phyloP scores from a whole-genome alignment of 2,113 vertebrate species.

The human region DNA sequence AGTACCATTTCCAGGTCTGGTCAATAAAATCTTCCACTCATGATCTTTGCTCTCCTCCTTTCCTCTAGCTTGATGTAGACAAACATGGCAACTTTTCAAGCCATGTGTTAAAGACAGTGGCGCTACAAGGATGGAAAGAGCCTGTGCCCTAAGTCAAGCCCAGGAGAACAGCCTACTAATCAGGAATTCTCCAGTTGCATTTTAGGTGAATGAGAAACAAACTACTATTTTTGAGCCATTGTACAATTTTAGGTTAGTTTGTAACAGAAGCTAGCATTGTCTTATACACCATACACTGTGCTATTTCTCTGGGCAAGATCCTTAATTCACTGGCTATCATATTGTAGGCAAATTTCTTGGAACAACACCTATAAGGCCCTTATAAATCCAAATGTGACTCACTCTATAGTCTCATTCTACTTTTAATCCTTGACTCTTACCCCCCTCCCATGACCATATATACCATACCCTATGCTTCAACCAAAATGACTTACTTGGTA shows the following conservation, averaged over 20 bases:
- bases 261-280: not conserved
- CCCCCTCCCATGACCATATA: not conserved
- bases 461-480: not conserved
- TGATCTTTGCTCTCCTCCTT: not conserved
- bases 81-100: not conserved
- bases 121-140: not conserved
- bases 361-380: not conserved
- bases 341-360: not conserved
- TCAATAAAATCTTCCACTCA: not conserved
- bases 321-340: not conserved
- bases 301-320: not conserved
- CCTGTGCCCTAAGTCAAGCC: not conserved
- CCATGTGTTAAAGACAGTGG: not conserved
- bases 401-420: not conserved
- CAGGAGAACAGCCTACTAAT: not conserved
- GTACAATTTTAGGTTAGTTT: conserved; percentile 6
- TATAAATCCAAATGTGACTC: not conserved
- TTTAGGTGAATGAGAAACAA: not conserved
- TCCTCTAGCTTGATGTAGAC: not conserved
- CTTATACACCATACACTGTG: not conserved
- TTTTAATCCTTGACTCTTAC: not conserved
- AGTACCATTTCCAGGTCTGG: not conserved
- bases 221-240: not conserved
- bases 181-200: not conserved
- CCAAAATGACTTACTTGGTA: not conserved